Evolutionary conservation across 1,140 invertebrate genomes (phyloP).

Genomic region (Cydia pomonella): DNA sequence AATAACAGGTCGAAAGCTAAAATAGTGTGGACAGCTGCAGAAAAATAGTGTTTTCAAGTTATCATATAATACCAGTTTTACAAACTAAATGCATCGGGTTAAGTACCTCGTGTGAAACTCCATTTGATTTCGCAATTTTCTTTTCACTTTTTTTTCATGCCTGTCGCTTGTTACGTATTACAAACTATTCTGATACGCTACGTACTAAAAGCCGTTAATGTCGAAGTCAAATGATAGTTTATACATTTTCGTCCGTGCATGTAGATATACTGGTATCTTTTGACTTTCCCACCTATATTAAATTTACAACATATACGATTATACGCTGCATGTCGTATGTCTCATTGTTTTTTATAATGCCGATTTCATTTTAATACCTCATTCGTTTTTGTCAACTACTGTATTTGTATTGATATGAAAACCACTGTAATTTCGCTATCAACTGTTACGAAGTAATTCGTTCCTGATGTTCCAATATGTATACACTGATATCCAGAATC

Average conservation of each 20-base stretch:
- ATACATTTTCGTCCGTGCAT: neutral
- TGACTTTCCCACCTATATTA: neutral
- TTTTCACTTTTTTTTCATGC: neutral
- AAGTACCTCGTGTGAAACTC: neutral
- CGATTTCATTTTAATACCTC: neutral
- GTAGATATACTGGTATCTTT: neutral
- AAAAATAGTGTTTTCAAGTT: no score
- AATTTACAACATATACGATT: neutral
- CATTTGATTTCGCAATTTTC: neutral
- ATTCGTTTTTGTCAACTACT: neutral
- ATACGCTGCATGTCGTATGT: neutral
- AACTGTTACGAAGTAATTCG: no score
- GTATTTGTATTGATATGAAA: neutral
- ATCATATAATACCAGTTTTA: no score
- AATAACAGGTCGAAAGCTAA: no score
- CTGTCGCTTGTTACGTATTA: neutral
- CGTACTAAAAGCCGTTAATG: neutral
- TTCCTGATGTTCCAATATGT: no score
- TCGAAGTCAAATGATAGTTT: neutral
- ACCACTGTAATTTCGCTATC: neutral
- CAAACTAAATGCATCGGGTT: no score
- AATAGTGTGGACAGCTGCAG: no score
- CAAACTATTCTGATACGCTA: neutral
- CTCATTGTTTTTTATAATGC: neutral
- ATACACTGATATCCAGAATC: no score